Evolutionary conservation across 1,140 invertebrate species (phyloP).

Genomic region (Metopolophium dirhodum): DNA sequence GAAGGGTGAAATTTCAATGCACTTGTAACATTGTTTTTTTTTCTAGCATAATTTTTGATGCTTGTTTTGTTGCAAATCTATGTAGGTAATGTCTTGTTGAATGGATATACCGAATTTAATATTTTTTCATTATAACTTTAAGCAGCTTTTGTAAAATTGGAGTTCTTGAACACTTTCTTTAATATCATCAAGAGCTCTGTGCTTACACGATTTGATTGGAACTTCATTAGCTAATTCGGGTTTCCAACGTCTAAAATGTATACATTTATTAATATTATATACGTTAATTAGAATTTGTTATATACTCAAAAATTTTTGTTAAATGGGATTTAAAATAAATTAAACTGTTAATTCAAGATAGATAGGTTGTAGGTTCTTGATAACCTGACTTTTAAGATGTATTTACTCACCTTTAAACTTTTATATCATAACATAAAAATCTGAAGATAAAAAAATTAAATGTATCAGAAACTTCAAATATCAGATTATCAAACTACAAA

Average conservation of each 20-base stretch:
- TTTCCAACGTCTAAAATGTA: conserved; percentile 63
- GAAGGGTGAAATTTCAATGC: not conserved
- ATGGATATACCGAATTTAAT: not conserved
- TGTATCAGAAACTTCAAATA: not conserved
- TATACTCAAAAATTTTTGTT: not conserved
- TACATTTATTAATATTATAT: not conserved
- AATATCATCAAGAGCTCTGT: conserved; percentile 85
- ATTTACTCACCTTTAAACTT: not conserved
- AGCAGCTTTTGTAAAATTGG: conserved; percentile 70
- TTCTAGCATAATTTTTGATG: not conserved
- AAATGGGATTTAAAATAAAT: no score
- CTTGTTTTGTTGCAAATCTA: not conserved
- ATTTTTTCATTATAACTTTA: not conserved
- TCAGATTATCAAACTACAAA: no score
- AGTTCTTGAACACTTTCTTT: conserved; percentile 86
- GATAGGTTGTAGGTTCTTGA: not conserved
- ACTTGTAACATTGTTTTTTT: not conserved
- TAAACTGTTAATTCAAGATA: not conserved
- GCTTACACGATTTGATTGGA: conserved; percentile 72
- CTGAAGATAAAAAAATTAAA: no score
- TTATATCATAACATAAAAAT: no score
- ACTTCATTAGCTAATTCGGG: conserved; percentile 47
- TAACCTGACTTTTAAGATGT: not conserved
- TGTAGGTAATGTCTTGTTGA: not conserved
- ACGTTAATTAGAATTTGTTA: not conserved